phyloP scores from a whole-genome alignment of 2,888 invertebrate species.

The Oeneis ivallda region DNA sequence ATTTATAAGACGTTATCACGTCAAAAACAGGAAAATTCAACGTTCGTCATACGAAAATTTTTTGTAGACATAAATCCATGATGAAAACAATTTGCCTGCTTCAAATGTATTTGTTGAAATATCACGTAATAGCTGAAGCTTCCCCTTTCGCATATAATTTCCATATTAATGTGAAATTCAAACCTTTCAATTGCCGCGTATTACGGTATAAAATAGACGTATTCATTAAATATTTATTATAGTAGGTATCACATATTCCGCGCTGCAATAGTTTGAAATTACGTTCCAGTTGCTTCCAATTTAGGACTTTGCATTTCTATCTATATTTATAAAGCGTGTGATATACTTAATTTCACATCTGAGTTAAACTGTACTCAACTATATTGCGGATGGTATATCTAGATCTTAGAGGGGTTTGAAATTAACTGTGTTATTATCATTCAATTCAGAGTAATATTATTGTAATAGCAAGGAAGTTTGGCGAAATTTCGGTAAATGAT shows the following conservation, averaged over 20 bases:
- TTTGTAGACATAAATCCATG: neutral
- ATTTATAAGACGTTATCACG: too few relatives aligned
- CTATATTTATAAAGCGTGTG: neutral
- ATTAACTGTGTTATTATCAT: too few relatives aligned
- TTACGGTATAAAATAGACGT: conserved; percentile 5
- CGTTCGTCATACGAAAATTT: neutral
- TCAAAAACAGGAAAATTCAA: too few relatives aligned
- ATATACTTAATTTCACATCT: conserved; percentile 5
- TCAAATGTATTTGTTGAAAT: neutral
- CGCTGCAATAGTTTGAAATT: conserved; percentile 14
- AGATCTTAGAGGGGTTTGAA: too few relatives aligned
- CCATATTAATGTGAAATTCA: conserved; percentile 8
- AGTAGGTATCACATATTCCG: neutral
- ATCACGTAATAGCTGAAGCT: neutral
- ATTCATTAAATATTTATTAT: conserved; percentile 3
- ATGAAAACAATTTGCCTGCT: neutral
- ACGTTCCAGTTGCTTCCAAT: conserved; percentile 10
- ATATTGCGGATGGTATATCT: too few relatives aligned
- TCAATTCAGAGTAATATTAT: too few relatives aligned
- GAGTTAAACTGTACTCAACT: neutral
- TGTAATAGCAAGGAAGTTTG: too few relatives aligned
- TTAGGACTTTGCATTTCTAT: neutral
- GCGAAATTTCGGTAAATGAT: too few relatives aligned
- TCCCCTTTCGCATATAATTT: neutral
- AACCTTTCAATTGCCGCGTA: conserved; percentile 4